These are phyloP conservation scores for Myotis brandtii DNA, from an alignment of 2,113 vertebrate species.

Conservation along the genomic window DNA sequence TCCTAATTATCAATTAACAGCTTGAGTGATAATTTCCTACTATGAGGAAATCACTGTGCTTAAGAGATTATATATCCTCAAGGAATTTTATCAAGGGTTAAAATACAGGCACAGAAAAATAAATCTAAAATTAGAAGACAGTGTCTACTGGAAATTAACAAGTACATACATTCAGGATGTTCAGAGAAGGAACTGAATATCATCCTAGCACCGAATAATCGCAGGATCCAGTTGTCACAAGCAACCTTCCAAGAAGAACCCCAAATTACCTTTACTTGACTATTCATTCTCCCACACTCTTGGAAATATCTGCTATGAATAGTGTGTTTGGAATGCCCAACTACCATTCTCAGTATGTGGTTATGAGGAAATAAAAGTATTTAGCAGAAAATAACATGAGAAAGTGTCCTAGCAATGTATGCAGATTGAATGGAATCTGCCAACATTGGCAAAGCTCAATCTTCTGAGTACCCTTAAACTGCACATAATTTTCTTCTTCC, in stretches of 20 bases:
- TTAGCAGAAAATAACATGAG: not conserved
- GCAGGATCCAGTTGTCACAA: not conserved
- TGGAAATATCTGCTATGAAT: not conserved
- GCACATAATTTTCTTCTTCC: not conserved
- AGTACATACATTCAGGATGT: not conserved
- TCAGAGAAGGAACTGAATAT: not conserved
- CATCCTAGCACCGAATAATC: not conserved
- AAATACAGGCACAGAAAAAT: not conserved
- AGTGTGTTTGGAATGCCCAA: not conserved
- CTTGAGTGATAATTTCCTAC: not conserved
- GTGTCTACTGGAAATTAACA: not conserved
- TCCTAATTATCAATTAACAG: not conserved
- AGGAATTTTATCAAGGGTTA: not conserved
- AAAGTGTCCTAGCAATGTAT: not conserved
- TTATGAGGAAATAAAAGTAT: not conserved
- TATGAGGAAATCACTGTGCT: not conserved
- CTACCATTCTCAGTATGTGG: not conserved
- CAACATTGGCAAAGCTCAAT: not conserved
- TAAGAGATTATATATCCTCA: not conserved
- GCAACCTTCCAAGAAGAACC: not conserved
- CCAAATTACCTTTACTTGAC: not conserved
- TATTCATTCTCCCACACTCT: not conserved
- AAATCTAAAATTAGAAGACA: conserved; percentile 23
- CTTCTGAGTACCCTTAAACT: not conserved
- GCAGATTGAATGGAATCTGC: not conserved